These are phyloP conservation scores for Congeria kusceri DNA, from an alignment of 2,888 invertebrate genomes.

Conservation along the genomic window DNA sequence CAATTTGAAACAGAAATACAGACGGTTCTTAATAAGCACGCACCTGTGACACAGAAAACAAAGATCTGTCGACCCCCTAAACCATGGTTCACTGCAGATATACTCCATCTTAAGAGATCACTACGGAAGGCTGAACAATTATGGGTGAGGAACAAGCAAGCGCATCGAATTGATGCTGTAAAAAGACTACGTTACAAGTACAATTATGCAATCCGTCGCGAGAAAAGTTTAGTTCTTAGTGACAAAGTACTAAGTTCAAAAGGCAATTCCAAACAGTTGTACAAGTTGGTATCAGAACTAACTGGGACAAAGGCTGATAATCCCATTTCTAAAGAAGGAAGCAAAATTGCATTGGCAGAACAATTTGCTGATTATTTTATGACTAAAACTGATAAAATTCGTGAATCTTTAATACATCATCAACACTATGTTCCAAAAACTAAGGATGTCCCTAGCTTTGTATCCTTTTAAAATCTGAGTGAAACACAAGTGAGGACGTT, in stretches of 20 bases:
- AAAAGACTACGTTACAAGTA: conserved; percentile 16
- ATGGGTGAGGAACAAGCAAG: conserved; percentile 22
- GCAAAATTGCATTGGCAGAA: conserved; percentile 19
- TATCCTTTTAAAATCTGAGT: conserved; percentile 23
- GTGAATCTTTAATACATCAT: conserved; percentile 32
- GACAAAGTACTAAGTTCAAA: conserved; percentile 29
- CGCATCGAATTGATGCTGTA: conserved; percentile 15
- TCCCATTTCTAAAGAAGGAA: conserved; percentile 28
- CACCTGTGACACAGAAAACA: conserved; percentile 27
- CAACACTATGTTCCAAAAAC: conserved; percentile 22
- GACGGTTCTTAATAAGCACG: conserved; percentile 19
- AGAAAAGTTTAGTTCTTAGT: conserved; percentile 20
- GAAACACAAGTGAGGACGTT: conserved; percentile 31
- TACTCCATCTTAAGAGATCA: conserved; percentile 16
- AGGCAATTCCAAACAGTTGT: conserved; percentile 41
- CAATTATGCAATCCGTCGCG: conserved; percentile 6
- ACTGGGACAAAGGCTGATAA: conserved; percentile 48
- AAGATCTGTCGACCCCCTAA: conserved; percentile 41
- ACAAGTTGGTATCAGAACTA: conserved; percentile 38
- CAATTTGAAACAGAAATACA: conserved; percentile 34
- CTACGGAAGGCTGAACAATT: conserved; percentile 30
- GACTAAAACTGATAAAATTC: conserved; percentile 39
- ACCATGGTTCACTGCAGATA: conserved; percentile 42
- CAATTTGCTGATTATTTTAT: conserved; percentile 50
- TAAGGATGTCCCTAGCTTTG: conserved; percentile 28